phyloP scores from a whole-genome alignment of 2,888 invertebrate species.

The Scotopteryx bipunctaria region DNA sequence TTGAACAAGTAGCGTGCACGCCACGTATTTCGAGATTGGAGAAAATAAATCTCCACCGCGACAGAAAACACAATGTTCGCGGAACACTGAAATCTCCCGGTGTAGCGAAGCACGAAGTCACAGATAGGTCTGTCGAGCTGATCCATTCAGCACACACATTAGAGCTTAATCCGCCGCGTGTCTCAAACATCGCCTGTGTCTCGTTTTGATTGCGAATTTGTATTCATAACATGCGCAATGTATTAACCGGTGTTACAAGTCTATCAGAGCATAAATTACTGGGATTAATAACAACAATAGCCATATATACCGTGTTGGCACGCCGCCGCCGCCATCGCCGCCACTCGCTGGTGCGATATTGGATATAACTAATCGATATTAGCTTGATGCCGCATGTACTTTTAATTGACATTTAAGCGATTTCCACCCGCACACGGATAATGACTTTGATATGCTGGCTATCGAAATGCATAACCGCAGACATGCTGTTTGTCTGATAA shows the following conservation, averaged over 20 bases:
- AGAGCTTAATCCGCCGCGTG: slow-evolving; percentile 32
- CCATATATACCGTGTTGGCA: slow-evolving; percentile 39
- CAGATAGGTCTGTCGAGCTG: slow-evolving; percentile 51
- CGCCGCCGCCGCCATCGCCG: slow-evolving; percentile 22
- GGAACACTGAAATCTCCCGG: slow-evolving; percentile 44
- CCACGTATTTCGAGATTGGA: slow-evolving; percentile 44
- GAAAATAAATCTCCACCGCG: slow-evolving; percentile 45
- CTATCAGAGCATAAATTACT: slow-evolving; percentile 47
- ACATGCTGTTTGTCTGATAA: slow-evolving; percentile 4
- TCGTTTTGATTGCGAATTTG: slow-evolving; percentile 21
- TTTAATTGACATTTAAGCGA: slow-evolving; percentile 45
- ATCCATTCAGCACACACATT: slow-evolving; percentile 37
- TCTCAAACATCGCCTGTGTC: slow-evolving; percentile 24
- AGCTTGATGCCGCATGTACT: slow-evolving; percentile 38
- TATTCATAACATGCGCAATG: slow-evolving; percentile 29
- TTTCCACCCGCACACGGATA: slow-evolving; percentile 35
- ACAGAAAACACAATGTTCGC: slow-evolving; percentile 45
- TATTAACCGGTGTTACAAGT: slow-evolving; percentile 31
- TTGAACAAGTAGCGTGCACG: slow-evolving; percentile 32
- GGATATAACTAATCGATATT: slow-evolving; percentile 48
- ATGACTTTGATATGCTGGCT: slow-evolving; percentile 26
- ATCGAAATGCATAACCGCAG: slow-evolving; percentile 4
- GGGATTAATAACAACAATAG: slow-evolving; percentile 53
- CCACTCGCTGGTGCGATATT: slow-evolving; percentile 41
- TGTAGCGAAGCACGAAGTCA: slow-evolving; percentile 56